These are phyloP conservation scores for Sminthopsis crassicaudata DNA, from an alignment of 2,113 vertebrate species.

Conservation along the genomic window DNA sequence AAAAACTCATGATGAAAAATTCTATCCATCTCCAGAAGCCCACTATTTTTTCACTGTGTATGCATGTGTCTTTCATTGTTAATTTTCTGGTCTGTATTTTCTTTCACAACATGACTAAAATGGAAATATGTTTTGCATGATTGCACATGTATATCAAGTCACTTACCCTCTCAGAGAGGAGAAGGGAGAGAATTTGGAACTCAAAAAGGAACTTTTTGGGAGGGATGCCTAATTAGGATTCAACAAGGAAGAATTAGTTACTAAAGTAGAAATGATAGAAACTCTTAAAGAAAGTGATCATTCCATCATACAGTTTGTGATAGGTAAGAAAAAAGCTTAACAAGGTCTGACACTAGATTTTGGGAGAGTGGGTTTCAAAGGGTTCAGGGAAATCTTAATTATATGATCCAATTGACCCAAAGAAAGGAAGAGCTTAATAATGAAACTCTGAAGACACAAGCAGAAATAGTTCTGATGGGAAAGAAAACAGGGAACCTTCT, in stretches of 20 bases:
- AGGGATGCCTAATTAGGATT: neutral
- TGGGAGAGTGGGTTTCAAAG: neutral
- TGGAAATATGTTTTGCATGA: too few relatives aligned
- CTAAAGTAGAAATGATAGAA: neutral
- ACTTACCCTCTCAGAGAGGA: too few relatives aligned
- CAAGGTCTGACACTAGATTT: neutral
- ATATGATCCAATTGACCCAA: neutral
- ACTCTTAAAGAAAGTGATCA: neutral
- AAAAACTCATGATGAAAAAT: too few relatives aligned
- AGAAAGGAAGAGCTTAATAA: neutral
- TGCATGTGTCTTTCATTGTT: too few relatives aligned
- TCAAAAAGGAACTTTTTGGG: neutral
- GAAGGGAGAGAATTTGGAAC: too few relatives aligned
- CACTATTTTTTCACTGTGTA: too few relatives aligned
- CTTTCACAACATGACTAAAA: too few relatives aligned
- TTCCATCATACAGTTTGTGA: neutral
- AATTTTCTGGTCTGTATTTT: too few relatives aligned
- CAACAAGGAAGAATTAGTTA: neutral
- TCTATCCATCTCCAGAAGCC: too few relatives aligned
- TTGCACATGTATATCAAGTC: too few relatives aligned
- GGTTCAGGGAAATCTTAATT: neutral
- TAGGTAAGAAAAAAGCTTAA: neutral
- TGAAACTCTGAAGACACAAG: neutral
- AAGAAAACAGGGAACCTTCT: neutral
- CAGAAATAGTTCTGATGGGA: neutral